These are phyloP conservation scores for Muscicapa adusta DNA, from an alignment of 2,113 vertebrate species.

Conservation along the genomic window DNA sequence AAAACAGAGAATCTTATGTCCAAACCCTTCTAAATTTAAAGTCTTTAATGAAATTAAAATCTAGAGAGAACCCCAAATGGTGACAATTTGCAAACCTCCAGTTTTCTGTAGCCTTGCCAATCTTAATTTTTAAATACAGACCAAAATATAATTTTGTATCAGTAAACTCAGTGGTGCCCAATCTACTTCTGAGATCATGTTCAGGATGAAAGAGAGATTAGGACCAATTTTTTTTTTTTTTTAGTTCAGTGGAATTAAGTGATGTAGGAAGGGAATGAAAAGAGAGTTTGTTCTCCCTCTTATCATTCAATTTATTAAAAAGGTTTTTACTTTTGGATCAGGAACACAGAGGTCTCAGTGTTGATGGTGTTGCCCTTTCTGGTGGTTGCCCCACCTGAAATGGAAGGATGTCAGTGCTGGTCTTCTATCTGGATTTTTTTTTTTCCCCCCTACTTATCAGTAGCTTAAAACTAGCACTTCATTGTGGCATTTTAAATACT, in stretches of 20 bases:
- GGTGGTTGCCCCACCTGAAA: not conserved
- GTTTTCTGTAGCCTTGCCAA: not conserved
- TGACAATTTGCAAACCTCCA: not conserved
- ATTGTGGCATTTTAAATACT: not conserved
- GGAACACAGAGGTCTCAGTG: not conserved
- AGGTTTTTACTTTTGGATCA: not conserved
- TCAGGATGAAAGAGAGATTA: not conserved
- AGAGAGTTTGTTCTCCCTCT: not conserved
- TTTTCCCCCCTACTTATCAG: not conserved
- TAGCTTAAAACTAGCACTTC: not conserved
- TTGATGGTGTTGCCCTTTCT: not conserved
- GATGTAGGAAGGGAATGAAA: not conserved
- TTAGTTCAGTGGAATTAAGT: not conserved
- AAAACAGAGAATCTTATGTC: not conserved
- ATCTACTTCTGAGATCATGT: not conserved
- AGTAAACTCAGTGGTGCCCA: accelerated
- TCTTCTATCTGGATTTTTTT: not conserved
- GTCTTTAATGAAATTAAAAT: not conserved
- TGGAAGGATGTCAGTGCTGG: not conserved
- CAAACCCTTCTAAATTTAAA: not conserved
- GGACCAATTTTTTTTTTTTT: not conserved
- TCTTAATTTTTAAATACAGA: not conserved
- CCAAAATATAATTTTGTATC: not conserved
- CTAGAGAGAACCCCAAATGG: not conserved
- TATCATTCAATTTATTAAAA: accelerated